Percentiles rank a stretch among this genome's conserved stretches.
Evolutionary conservation across 2,888 invertebrate species (phyloP).

Genomic region (Bugulina stolonifera): DNA sequence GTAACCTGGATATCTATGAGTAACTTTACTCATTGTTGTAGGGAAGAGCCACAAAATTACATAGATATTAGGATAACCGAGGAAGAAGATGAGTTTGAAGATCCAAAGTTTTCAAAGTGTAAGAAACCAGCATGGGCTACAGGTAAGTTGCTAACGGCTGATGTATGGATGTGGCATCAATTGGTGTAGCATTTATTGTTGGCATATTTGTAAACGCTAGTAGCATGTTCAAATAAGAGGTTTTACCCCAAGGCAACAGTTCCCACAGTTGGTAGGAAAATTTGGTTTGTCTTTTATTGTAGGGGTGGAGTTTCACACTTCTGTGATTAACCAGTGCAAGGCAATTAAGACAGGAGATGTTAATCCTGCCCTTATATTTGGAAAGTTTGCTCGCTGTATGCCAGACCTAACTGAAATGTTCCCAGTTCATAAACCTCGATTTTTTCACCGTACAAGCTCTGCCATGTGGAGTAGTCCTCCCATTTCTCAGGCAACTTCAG

Average conservation of each 20-base stretch:
- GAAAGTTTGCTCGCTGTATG: slow-evolving; percentile 27
- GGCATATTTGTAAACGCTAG: too few species aligned
- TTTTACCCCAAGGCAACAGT: neutral
- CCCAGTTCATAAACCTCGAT: slow-evolving; percentile 43
- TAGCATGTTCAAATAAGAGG: too few species aligned
- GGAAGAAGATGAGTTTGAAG: slow-evolving; percentile 19
- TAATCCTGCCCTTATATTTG: neutral
- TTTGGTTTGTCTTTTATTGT: neutral
- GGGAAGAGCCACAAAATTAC: neutral
- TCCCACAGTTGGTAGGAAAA: neutral
- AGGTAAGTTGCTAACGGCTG: too few species aligned
- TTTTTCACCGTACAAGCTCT: slow-evolving; percentile 53
- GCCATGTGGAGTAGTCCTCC: slow-evolving; percentile 54
- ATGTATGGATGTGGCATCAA: too few species aligned
- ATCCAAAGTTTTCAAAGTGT: slow-evolving; percentile 19
- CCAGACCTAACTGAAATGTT: slow-evolving; percentile 51
- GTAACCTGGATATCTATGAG: too few species aligned
- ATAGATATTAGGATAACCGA: neutral
- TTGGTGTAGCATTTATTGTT: too few species aligned
- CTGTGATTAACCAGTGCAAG: neutral
- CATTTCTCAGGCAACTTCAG: too few species aligned
- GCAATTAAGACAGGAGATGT: neutral
- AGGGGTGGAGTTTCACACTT: neutral
- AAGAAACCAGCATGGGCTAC: neutral
- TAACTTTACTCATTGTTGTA: too few species aligned